A percentile compares a stretch with the other conserved stretches of the same genome.
Evolutionary conservation across 2,113 vertebrate species (phyloP).

Genomic region (Melanerpes aurifrons): DNA sequence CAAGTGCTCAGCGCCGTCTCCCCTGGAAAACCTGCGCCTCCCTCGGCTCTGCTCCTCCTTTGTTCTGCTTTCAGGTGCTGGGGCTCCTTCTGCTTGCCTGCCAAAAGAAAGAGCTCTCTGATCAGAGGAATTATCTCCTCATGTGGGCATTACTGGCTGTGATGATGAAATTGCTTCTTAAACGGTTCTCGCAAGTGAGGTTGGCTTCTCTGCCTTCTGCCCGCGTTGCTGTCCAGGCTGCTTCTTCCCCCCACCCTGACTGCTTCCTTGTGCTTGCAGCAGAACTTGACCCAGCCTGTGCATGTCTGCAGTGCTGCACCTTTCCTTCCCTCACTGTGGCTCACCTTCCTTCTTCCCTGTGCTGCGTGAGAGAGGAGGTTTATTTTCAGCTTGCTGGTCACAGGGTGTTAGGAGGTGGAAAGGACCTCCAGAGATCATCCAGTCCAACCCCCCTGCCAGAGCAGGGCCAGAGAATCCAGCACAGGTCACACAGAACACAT

Average conservation of each 20-base stretch:
- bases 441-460: too few species aligned
- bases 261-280: neutral
- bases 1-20: neutral
- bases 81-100: neutral
- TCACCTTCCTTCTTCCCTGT: neutral
- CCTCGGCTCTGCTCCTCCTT: conserved; percentile 1
- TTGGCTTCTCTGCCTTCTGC: neutral
- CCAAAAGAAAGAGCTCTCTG: conserved; percentile 8
- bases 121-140: conserved; percentile 42
- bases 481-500: too few species aligned
- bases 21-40: conserved; percentile 12
- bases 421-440: too few species aligned
- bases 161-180: conserved; percentile 9
- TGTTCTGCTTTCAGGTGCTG: neutral
- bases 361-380: neutral
- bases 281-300: neutral
- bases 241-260: neutral
- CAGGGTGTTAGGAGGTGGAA: too few species aligned
- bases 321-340: neutral
- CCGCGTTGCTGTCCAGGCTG: neutral
- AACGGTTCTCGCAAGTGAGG: neutral
- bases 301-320: neutral
- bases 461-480: too few species aligned
- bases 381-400: neutral
- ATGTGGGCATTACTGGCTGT: neutral